Percentiles rank a stretch among this genome's conserved stretches.
Conservation (phyloP, 1,140 invertebrate genomes). For the Portunus trituberculatus region DNA sequence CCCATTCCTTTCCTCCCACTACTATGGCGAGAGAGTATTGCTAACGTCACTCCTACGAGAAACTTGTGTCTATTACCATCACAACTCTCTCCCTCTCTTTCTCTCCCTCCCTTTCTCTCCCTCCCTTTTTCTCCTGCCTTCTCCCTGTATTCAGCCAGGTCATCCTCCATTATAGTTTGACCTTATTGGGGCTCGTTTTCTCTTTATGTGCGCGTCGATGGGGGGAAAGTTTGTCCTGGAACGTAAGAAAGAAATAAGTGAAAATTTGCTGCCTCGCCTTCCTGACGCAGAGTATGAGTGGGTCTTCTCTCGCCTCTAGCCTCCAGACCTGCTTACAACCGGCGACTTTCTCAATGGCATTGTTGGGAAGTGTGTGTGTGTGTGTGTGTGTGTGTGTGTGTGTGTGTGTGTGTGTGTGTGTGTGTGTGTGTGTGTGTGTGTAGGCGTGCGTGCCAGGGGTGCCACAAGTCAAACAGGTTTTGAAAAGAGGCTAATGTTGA, state of each 20-base stretch:
- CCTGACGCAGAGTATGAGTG: too few species aligned
- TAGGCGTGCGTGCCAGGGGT: too few species aligned
- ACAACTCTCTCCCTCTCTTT: background rate
- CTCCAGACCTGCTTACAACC: too few species aligned
- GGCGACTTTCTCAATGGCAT: too few species aligned
- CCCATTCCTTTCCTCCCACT: background rate
- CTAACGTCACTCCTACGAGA: background rate
- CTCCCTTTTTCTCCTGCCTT: background rate
- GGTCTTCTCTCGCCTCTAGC: too few species aligned
- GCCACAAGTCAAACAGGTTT: too few species aligned
- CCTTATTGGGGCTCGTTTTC: background rate
- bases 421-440: constrained; percentile 11
- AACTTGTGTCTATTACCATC: background rate
- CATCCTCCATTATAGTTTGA: background rate
- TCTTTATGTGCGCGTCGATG: background rate
- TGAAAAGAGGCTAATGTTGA: too few species aligned
- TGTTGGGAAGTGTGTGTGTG: background rate
- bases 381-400: constrained; percentile 44
- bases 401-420: background rate
- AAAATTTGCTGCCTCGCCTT: background rate
- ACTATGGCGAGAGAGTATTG: background rate
- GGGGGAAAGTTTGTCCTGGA: background rate
- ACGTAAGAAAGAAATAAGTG: background rate
- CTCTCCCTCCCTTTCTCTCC: background rate
- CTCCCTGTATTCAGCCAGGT: background rate